phyloP scores from a whole-genome alignment of 2,113 vertebrate species.

The Scopus umbretta region DNA sequence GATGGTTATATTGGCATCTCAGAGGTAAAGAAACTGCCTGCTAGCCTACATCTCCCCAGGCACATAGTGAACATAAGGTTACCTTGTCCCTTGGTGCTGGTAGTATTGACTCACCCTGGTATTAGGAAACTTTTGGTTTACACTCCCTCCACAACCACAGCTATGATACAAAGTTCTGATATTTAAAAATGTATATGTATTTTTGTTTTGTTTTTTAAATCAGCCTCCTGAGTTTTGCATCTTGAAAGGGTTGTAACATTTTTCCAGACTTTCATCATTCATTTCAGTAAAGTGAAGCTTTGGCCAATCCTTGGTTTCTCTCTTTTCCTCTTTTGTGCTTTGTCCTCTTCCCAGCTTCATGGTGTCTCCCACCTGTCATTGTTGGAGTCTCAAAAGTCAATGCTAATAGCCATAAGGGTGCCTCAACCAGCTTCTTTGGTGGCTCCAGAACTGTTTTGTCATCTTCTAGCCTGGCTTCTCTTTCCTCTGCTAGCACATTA shows the following conservation, averaged over 20 bases:
- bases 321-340: neutral
- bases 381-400: neutral
- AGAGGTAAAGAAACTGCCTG: neutral
- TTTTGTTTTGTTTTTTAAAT: neutral
- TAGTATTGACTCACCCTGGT: neutral
- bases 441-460: neutral
- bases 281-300: neutral
- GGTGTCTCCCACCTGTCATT: neutral
- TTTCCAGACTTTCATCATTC: neutral
- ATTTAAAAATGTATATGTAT: neutral
- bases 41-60: neutral
- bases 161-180: neutral
- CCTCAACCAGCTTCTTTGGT: neutral
- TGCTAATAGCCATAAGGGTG: neutral
- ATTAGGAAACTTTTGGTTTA: neutral
- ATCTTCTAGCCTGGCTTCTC: neutral
- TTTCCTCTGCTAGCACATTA: neutral
- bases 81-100: neutral
- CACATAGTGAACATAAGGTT: neutral
- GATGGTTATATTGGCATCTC: neutral
- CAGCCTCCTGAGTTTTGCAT: neutral
- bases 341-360: neutral
- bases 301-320: neutral
- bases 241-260: neutral
- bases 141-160: neutral